Conservation (phyloP, 1,140 invertebrate species). For the Ips typographus region DNA sequence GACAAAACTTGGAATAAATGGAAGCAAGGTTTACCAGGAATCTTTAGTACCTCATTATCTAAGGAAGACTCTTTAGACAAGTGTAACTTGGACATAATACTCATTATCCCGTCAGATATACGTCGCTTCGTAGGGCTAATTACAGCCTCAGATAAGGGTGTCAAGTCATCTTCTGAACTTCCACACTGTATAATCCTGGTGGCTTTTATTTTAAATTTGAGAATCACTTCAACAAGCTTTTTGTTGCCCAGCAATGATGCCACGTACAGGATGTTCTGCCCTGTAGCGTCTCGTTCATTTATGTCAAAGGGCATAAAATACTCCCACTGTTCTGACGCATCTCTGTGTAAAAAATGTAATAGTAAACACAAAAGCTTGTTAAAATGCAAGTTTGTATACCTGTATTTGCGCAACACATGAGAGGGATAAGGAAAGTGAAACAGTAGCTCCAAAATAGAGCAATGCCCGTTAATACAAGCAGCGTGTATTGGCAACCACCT, state of each 20-base stretch:
- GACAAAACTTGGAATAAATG: constrained; percentile 19
- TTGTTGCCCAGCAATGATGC: constrained; percentile 82
- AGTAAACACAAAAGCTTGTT: not conserved
- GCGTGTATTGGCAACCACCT: constrained; percentile 91
- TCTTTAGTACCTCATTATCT: constrained; percentile 47
- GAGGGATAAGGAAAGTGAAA: constrained; percentile 82
- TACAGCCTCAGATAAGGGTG: constrained; percentile 51
- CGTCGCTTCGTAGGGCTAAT: constrained; percentile 67
- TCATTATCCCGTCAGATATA: constrained; percentile 85
- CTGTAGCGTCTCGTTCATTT: constrained; percentile 85
- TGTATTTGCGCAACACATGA: constrained; percentile 66
- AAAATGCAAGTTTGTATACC: constrained; percentile 50
- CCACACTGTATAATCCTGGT: constrained; percentile 53
- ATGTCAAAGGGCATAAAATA: constrained; percentile 88
- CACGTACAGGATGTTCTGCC: constrained; percentile 87
- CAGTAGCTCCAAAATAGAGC: constrained; percentile 72
- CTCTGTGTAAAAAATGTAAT: constrained; percentile 56
- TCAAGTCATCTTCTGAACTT: constrained; percentile 49
- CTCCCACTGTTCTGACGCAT: constrained; percentile 73
- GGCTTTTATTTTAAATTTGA: constrained; percentile 73
- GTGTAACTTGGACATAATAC: constrained; percentile 81
- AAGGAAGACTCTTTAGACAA: constrained; percentile 54
- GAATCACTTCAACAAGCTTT: constrained; percentile 75
- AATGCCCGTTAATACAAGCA: constrained; percentile 85
- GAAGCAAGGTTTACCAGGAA: not conserved